phyloP scores from a whole-genome alignment of 1,140 invertebrate genomes.

The Euwallacea fornicatus region DNA sequence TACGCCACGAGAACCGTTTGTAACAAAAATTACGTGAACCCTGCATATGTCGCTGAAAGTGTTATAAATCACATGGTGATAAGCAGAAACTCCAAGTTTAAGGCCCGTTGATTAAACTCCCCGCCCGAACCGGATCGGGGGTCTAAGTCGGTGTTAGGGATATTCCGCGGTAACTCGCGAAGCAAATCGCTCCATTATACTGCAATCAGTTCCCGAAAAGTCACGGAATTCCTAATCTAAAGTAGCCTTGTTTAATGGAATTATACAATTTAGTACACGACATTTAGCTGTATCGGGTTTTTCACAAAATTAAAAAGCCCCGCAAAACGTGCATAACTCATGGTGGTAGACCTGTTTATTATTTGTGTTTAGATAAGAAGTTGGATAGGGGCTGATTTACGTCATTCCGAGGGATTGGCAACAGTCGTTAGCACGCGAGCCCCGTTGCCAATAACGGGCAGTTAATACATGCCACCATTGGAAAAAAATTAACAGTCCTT shows the following conservation, averaged over 20 bases:
- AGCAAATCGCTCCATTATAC: slow-evolving; percentile 45
- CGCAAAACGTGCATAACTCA: slow-evolving; percentile 44
- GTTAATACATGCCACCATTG: neutral
- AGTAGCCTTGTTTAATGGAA: slow-evolving; percentile 48
- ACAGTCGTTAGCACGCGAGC: slow-evolving; percentile 35
- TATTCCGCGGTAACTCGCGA: slow-evolving; percentile 49
- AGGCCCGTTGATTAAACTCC: slow-evolving; percentile 16
- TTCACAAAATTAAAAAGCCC: slow-evolving; percentile 40
- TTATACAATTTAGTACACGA: slow-evolving; percentile 50
- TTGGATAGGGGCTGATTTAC: slow-evolving; percentile 45
- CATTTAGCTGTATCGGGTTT: slow-evolving; percentile 43
- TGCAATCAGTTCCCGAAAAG: slow-evolving; percentile 41
- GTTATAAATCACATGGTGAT: slow-evolving; percentile 26
- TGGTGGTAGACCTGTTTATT: slow-evolving; percentile 48
- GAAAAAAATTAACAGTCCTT: neutral
- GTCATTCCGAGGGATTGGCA: slow-evolving; percentile 34
- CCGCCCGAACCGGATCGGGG: slow-evolving; percentile 41
- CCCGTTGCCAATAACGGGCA: slow-evolving; percentile 24
- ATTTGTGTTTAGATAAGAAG: slow-evolving; percentile 47
- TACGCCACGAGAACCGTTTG: slow-evolving; percentile 26
- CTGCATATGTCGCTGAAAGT: slow-evolving; percentile 25
- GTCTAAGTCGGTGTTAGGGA: slow-evolving; percentile 44
- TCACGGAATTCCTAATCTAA: slow-evolving; percentile 48
- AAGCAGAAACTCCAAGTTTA: slow-evolving; percentile 22
- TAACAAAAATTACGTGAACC: slow-evolving; percentile 25